phyloP scores from a whole-genome alignment of 2,797 vertebrate species.

The Enteromius mattozi region DNA sequence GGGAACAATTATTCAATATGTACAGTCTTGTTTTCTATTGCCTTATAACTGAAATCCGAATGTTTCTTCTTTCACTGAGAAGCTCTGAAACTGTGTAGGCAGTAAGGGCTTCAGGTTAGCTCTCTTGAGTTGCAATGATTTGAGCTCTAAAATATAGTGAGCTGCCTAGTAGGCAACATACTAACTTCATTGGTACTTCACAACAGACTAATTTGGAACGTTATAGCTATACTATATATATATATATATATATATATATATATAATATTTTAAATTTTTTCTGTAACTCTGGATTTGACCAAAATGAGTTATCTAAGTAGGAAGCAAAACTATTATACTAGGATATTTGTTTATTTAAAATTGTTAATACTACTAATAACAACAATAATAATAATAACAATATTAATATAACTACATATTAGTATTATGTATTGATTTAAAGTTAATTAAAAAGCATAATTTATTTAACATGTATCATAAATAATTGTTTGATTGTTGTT shows the following conservation, averaged over 20 bases:
- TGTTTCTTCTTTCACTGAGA: conserved; percentile 9
- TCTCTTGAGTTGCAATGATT: conserved; percentile 2
- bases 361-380: background rate
- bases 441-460: background rate
- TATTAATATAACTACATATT: background rate
- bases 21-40: background rate
- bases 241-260: too few relatives aligned
- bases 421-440: background rate
- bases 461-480: too few relatives aligned
- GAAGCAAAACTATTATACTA: too few relatives aligned
- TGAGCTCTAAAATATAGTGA: background rate
- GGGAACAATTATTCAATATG: background rate
- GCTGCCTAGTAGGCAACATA: conserved; percentile 4
- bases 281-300: background rate
- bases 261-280: background rate
- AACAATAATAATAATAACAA: background rate
- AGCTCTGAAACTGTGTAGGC: conserved; percentile 18
- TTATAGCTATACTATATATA: background rate
- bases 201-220: background rate
- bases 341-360: background rate
- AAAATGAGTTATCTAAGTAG: background rate
- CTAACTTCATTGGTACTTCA: background rate
- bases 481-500: too few relatives aligned
- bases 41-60: conserved; percentile 17
- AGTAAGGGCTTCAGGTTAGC: conserved; percentile 17